Base-by-base conservation (phyloP, 2,888 invertebrate genomes). In the Neoitamus cyanurus region DNA sequence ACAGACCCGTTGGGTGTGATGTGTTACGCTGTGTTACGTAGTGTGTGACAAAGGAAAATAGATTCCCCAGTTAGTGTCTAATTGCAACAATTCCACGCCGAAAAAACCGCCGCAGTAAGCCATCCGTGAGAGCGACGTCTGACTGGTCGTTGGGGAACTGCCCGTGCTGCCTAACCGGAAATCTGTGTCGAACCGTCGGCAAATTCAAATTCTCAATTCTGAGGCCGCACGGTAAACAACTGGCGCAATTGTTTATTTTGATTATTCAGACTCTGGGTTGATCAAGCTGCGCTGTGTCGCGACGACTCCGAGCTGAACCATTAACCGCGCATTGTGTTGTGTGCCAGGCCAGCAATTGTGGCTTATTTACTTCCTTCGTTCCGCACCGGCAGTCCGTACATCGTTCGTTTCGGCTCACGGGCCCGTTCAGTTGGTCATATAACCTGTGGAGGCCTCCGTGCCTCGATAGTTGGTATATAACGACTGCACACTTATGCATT, bases 291-390 rank as follows among this genome's bases (percentile, higher is more conserved):
- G 77, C 46, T 77, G 42, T 30, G 30, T 7, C 37, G 15, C 46
- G 25, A 1, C 58, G 28, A 42, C n/a, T 78, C 30, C 5, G 48
- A 28, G 25, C 30, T 3, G 48, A 28, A 13, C 42, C 15, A 34
- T 77, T 58, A 48, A 58, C 15, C 9, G 58, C 30, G 48, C 58
- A 34, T 13, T 78, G 1, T 6, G 75, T 15, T n/a, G n/a, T n/a
- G n/a, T n/a, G n/a, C n/a, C n/a, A n/a, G n/a, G 36, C 73, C 34
- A 34, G n/a, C 70, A n/a, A 34, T 70, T 28, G 77, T 3, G 42
- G 42, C 77, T 31, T 78, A 78, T 48, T 48, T 78, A 78, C 77
- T 78, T 78, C 28, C 20, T 48, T 34, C 20, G 28, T 78, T 78
- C 48, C 31, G 78, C 48, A 5, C 42, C 28, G 25, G 13, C 46